phyloP scores from a whole-genome alignment of 2,888 invertebrate genomes.

The Laothoe populi region DNA sequence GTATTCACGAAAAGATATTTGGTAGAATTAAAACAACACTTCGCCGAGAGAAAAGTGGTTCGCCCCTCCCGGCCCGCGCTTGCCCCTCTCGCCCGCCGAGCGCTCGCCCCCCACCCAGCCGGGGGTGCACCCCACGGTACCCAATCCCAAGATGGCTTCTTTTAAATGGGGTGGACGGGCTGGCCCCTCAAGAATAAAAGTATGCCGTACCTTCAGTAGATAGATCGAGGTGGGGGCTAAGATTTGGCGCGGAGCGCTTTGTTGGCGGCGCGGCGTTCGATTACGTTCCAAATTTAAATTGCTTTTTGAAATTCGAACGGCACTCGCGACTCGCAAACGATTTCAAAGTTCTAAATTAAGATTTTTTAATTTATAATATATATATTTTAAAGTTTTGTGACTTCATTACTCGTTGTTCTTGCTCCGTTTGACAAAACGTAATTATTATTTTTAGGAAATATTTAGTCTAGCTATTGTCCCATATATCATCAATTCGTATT shows the following conservation, averaged over 20 bases:
- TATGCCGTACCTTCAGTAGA: conserved; percentile 75
- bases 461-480: background rate
- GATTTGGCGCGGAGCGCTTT: conserved; percentile 51
- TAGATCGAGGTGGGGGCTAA: conserved; percentile 72
- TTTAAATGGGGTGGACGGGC: conserved; percentile 82
- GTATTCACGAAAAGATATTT: conserved; percentile 84
- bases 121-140: conserved; percentile 55
- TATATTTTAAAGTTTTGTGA: background rate
- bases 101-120: conserved; percentile 50
- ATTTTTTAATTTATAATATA: background rate
- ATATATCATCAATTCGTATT: too few relatives aligned
- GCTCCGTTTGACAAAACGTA: background rate
- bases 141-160: conserved; percentile 84
- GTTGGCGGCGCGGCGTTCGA: conserved; percentile 66
- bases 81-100: conserved; percentile 55
- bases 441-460: background rate
- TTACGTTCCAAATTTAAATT: conserved; percentile 73
- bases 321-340: conserved; percentile 3
- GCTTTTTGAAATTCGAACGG: conserved; percentile 67
- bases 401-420: background rate
- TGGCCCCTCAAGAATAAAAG: conserved; percentile 82
- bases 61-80: conserved; percentile 52
- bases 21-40: conserved; percentile 84
- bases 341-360: conserved; percentile 21
- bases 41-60: conserved; percentile 79